A percentile compares a stretch with the other conserved stretches of the same genome.
Conservation (phyloP, 2,888 invertebrate species). For the Copidosoma aretas region DNA sequence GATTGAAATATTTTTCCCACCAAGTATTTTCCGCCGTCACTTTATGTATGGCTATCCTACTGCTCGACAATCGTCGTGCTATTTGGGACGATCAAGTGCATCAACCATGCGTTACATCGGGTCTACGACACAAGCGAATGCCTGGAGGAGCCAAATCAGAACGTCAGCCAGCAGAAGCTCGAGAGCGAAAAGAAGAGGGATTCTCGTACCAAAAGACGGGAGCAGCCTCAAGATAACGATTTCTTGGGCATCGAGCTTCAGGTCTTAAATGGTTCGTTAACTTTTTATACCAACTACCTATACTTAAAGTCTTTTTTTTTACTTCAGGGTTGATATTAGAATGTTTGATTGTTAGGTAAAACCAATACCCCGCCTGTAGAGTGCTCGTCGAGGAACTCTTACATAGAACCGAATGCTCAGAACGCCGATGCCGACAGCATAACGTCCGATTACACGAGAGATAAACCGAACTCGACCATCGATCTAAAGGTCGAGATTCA, state of each 20-base stretch:
- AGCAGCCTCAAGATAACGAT: constrained; percentile 60
- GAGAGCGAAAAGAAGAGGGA: constrained; percentile 63
- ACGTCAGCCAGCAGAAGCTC: constrained; percentile 64
- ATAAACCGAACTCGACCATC: constrained; percentile 63
- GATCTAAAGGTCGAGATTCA: constrained; percentile 94
- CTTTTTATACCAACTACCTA: neutral
- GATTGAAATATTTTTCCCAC: neutral
- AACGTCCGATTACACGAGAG: constrained; percentile 59
- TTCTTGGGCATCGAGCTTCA: constrained; percentile 59
- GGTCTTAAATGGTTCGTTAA: constrained; percentile 56
- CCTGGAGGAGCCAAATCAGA: constrained; percentile 69
- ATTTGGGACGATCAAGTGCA: constrained; percentile 82
- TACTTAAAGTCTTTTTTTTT: neutral
- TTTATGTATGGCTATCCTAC: constrained; percentile 86
- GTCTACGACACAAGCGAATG: constrained; percentile 95
- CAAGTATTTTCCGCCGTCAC: constrained; percentile 85
- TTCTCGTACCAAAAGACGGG: constrained; percentile 55
- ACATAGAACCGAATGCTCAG: constrained; percentile 60
- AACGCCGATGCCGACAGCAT: constrained; percentile 61
- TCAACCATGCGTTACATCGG: constrained; percentile 89
- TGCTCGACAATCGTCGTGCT: constrained; percentile 80
- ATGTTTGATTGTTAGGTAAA: constrained; percentile 48
- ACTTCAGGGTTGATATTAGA: neutral
- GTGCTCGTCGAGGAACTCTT: constrained; percentile 66
- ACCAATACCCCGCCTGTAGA: constrained; percentile 65